These are phyloP conservation scores for Aquatica leii DNA, from an alignment of 2,888 invertebrate genomes.

Conservation along the genomic window DNA sequence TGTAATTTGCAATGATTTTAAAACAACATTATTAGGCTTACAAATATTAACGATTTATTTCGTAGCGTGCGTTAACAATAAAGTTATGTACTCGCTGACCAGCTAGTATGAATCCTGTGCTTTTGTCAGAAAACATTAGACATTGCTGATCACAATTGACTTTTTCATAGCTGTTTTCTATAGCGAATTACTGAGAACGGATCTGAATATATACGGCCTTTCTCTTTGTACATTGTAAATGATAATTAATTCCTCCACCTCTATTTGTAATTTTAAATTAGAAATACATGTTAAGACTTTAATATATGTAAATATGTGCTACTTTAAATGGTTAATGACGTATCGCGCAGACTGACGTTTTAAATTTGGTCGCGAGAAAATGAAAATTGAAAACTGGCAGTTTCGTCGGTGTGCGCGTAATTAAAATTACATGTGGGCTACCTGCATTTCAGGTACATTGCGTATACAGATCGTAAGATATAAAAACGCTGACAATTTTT, in stretches of 20 bases:
- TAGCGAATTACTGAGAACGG: constrained; percentile 23
- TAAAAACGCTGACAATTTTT: neutral
- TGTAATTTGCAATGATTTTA: constrained; percentile 29
- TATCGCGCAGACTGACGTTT: constrained; percentile 23
- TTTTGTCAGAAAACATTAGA: constrained; percentile 33
- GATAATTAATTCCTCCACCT: constrained; percentile 4
- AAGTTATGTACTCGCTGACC: constrained; percentile 37
- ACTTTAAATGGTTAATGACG: constrained; percentile 4
- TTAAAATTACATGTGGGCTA: constrained; percentile 27
- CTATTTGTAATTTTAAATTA: neutral
- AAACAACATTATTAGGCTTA: too few relatives aligned
- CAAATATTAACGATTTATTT: constrained; percentile 33
- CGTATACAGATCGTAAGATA: neutral
- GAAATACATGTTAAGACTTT: neutral
- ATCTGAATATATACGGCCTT: neutral
- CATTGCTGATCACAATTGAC: constrained; percentile 33
- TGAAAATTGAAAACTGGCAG: constrained; percentile 28
- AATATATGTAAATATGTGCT: neutral
- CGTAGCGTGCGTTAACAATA: constrained; percentile 33
- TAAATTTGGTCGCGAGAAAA: constrained; percentile 20
- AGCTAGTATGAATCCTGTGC: constrained; percentile 35
- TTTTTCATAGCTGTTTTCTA: constrained; percentile 29
- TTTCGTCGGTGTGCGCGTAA: constrained; percentile 16
- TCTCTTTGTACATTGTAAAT: neutral
- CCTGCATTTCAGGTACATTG: constrained; percentile 18